Base-by-base conservation (phyloP, 1,140 invertebrate genomes). In the Anagrus nilaparvatae region DNA sequence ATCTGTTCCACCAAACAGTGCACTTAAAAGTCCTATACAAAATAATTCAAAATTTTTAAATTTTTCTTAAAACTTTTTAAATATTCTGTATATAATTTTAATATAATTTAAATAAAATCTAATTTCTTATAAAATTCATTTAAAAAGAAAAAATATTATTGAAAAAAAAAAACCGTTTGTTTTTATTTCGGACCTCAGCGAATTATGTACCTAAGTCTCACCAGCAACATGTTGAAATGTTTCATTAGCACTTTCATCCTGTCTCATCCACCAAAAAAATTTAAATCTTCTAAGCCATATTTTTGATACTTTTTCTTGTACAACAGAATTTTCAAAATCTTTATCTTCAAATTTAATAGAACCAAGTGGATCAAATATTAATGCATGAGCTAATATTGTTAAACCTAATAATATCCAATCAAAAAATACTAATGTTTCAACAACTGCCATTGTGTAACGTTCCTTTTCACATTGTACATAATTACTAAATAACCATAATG, bases 161-260 rank as follows among this genome's bases (percentile, higher is more conserved):
- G n/a, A n/a, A n/a, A n/a, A n/a, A n/a, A n/a, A n/a, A n/a, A n/a
- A n/a, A n/a, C n/a, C n/a, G n/a, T n/a, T n/a, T n/a, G n/a, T n/a
- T n/a, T n/a, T n/a, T n/a, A n/a, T n/a, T n/a, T n/a, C n/a, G n/a
- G n/a, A n/a, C n/a, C n/a, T n/a, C n/a, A n/a, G n/a, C n/a, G n/a
- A n/a, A n/a, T n/a, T 51, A 61, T 60, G 58, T 65, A 66, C 58
- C 63, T 61, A 61, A 67, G 63, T 66, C 66, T 70, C 61, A 77
- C 82, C 82, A 61, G 85, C 83, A 47, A 87, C 80, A 65, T 88
- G 84, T 60, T 82, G 79, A 63, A 89, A 89, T 7, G 86, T 84
- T 66, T 85, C 81, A 51, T 78, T 77, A 33, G 79, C 84, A 49
- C 82, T 79, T 60, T 87, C 82, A 60, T 89, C 84, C 20, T 74